A percentile compares a stretch with the other conserved stretches of the same genome.
Evolutionary conservation across 2,888 invertebrate species (phyloP).

Genomic region (Dicroscelio sp.): DNA sequence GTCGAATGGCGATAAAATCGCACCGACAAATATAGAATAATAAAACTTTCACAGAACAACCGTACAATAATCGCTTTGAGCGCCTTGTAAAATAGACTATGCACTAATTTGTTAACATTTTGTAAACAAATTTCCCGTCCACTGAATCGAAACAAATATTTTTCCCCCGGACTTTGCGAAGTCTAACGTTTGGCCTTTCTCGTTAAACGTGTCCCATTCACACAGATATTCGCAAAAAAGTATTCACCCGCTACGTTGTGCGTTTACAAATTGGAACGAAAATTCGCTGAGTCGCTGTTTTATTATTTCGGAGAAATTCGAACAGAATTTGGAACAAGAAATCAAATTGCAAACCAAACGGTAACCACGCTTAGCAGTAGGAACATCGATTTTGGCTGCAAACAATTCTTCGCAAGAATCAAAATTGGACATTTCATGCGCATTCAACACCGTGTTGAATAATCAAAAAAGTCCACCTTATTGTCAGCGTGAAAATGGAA

Average conservation of each 20-base stretch:
- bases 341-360: too few species aligned
- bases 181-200: slow-evolving; percentile 8
- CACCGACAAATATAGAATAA: slow-evolving; percentile 47
- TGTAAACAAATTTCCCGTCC: slow-evolving; percentile 82
- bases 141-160: slow-evolving; percentile 55
- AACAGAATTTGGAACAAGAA: too few species aligned
- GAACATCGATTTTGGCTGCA: not conserved
- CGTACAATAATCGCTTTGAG: slow-evolving; percentile 58
- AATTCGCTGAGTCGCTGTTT: too few species aligned
- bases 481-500: slow-evolving; percentile 34
- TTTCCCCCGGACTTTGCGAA: too few species aligned
- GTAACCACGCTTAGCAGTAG: too few species aligned
- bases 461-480: too few species aligned
- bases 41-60: slow-evolving; percentile 48
- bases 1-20: slow-evolving; percentile 26
- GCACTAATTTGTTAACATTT: slow-evolving; percentile 85
- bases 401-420: not conserved
- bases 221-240: too few species aligned
- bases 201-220: too few species aligned
- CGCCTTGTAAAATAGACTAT: slow-evolving; percentile 84
- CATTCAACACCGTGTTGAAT: too few species aligned
- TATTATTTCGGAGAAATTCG: too few species aligned
- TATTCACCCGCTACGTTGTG: too few species aligned
- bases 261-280: not conserved
- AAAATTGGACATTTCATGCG: not conserved